Conservation (phyloP, 2,888 invertebrate species). For the Ischnura elegans region DNA sequence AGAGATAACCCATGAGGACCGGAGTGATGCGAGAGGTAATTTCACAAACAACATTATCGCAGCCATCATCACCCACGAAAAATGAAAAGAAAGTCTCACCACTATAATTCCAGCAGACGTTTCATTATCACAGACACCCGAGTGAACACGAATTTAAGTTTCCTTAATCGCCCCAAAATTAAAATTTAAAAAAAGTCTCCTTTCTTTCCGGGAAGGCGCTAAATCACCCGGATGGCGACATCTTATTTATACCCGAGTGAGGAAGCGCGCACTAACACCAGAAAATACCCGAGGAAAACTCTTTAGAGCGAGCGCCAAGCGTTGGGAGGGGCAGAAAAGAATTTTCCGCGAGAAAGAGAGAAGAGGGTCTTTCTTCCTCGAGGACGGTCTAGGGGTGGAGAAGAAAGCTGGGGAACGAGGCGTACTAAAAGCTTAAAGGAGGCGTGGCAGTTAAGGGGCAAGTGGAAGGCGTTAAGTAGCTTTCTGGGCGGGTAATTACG, state of each 20-base stretch:
- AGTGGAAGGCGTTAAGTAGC: slow-evolving; percentile 44
- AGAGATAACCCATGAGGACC: no score
- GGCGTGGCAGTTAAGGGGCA: slow-evolving; percentile 27
- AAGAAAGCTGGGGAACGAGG: background rate
- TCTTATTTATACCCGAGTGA: background rate
- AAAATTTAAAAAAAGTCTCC: background rate
- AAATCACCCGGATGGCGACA: background rate
- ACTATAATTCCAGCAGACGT: slow-evolving; percentile 11
- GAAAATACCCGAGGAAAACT: slow-evolving; percentile 1
- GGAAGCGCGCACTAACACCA: background rate
- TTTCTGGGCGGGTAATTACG: slow-evolving; percentile 26
- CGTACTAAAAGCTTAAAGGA: background rate
- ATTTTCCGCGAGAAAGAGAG: no score
- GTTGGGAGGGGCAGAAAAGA: background rate
- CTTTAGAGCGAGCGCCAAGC: background rate
- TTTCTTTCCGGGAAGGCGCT: background rate
- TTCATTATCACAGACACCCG: background rate
- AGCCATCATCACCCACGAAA: background rate
- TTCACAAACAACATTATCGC: no score
- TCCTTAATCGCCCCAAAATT: slow-evolving; percentile 26
- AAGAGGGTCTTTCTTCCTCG: background rate
- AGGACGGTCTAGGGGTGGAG: background rate
- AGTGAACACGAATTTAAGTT: background rate
- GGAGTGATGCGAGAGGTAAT: no score
- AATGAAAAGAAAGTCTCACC: background rate